phyloP scores from a whole-genome alignment of 2,113 vertebrate species.

The Engystomops pustulosus region DNA sequence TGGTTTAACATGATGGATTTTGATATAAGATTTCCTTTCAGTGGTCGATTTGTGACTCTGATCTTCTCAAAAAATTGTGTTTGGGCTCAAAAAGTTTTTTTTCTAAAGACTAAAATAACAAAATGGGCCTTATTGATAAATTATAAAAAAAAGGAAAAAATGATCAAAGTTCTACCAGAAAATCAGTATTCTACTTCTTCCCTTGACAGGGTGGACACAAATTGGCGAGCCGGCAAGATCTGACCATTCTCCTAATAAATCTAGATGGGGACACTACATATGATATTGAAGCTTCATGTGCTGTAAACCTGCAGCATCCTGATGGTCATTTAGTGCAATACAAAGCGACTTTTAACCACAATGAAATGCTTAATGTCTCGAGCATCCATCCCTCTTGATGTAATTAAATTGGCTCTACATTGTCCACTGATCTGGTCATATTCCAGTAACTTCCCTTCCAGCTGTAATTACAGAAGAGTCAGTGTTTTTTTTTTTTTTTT shows the following conservation, averaged over 20 bases:
- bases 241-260: conserved; percentile 18
- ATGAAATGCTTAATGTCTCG: conserved; percentile 49
- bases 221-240: not conserved
- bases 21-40: too few species aligned
- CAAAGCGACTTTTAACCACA: conserved; percentile 49
- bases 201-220: conserved; percentile 3
- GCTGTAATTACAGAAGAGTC: conserved; percentile 50
- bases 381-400: conserved; percentile 51
- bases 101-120: not conserved
- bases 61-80: too few species aligned
- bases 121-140: not conserved
- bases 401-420: conserved; percentile 55
- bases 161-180: not conserved
- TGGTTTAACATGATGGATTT: too few species aligned
- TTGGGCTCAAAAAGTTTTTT: too few species aligned
- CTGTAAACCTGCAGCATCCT: conserved; percentile 34
- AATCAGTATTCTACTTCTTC: not conserved
- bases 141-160: not conserved
- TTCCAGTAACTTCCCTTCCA: conserved; percentile 52
- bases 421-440: conserved; percentile 50
- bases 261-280: conserved; percentile 29
- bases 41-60: too few species aligned
- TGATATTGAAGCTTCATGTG: conserved; percentile 37
- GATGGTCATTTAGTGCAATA: conserved; percentile 47
- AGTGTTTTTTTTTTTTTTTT: conserved; percentile 35